Percentiles rank a stretch among this genome's conserved stretches.
Conservation (phyloP, 1,140 invertebrate genomes). For the Wiebesia pumilae region DNA sequence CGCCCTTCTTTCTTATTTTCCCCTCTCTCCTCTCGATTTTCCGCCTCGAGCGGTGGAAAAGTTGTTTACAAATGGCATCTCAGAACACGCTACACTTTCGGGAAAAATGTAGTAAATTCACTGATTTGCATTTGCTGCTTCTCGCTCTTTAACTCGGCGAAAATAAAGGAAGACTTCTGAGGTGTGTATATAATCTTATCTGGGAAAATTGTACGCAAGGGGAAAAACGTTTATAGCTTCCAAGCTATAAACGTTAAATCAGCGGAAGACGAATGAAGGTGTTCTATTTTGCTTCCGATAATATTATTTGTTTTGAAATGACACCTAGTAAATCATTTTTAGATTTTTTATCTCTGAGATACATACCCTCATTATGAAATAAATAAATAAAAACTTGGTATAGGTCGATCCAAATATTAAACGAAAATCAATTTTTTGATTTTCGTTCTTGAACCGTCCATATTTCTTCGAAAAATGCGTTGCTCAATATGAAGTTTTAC, state of each 20-base stretch:
- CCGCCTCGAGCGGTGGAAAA: not conserved
- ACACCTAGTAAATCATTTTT: not conserved
- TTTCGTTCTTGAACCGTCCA: no score
- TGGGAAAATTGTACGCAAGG: not conserved
- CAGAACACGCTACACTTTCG: conserved; percentile 9
- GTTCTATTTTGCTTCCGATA: not conserved
- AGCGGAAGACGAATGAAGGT: conserved; percentile 3
- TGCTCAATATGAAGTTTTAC: no score
- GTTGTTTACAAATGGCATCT: conserved; percentile 24
- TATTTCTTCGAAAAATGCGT: no score
- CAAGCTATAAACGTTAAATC: no score
- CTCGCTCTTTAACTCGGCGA: not conserved
- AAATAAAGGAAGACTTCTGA: not conserved
- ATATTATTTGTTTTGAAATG: conserved; percentile 17
- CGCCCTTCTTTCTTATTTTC: not conserved
- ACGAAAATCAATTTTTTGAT: no score
- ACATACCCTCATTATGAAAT: no score
- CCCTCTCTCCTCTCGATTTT: not conserved
- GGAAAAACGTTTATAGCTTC: not conserved
- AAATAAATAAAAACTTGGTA: no score
- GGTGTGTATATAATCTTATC: not conserved
- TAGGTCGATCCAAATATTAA: no score
- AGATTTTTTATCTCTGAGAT: not conserved
- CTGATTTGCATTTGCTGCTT: conserved; percentile 40
- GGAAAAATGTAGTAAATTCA: conserved; percentile 21